These are phyloP conservation scores for Octonoba sinensis DNA, from an alignment of 2,888 invertebrate species.

Conservation along the genomic window DNA sequence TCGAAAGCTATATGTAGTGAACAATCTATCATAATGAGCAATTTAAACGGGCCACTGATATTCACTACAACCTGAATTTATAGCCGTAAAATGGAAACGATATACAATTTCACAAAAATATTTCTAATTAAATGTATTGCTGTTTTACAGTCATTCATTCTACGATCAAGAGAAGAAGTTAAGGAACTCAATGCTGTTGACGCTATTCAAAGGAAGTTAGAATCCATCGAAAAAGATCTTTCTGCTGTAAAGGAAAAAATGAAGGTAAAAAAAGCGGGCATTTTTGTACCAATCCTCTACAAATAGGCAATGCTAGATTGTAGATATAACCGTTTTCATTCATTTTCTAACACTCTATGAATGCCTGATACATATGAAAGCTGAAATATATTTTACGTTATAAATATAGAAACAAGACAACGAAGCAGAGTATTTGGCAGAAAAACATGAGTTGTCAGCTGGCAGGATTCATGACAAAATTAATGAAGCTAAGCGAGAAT, in stretches of 20 bases:
- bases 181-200: constrained; percentile 86
- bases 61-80: too few species aligned
- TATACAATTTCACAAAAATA: too few species aligned
- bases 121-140: background rate
- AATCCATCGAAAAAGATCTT: constrained; percentile 91
- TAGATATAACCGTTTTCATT: background rate
- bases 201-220: constrained; percentile 86
- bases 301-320: background rate
- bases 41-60: too few species aligned
- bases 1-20: too few species aligned
- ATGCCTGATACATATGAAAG: background rate
- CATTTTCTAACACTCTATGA: background rate
- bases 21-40: too few species aligned
- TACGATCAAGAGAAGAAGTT: constrained; percentile 79
- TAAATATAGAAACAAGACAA: constrained; percentile 81
- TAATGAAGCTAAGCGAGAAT: constrained; percentile 81
- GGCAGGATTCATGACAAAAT: constrained; percentile 82
- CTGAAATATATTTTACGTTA: background rate
- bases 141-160: constrained; percentile 32
- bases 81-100: too few species aligned
- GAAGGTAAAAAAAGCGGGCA: constrained; percentile 14
- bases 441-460: constrained; percentile 84
- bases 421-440: constrained; percentile 79
- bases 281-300: background rate
- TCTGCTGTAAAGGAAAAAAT: constrained; percentile 79